Evolutionary conservation across 2,797 vertebrate genomes (phyloP), one percentile per base, ranked within the genome.

Genomic region (Darevskia mixta): DNA sequence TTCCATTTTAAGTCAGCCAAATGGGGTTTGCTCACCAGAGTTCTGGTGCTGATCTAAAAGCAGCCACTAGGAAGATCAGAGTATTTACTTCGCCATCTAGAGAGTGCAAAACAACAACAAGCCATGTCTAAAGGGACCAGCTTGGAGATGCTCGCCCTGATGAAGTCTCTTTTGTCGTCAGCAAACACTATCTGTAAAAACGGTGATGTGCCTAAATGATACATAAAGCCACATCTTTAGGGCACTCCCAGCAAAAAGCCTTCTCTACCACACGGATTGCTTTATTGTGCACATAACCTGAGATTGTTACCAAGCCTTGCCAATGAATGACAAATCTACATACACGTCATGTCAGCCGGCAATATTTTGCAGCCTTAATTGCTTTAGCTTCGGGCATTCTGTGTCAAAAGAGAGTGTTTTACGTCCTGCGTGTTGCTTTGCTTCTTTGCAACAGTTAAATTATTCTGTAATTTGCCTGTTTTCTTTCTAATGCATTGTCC

Each of bases 291-390:
- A 92, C 93, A 91, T 95, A 97, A 91, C 90, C 89, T 75, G 90
- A 95, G 97, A 96, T 95, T 95, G 97, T 96, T 97, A 96, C 94
- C 96, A 97, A 97, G 95, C 92, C 96, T 96, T 95, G 96, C 96
- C 96, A 97, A 96, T 97, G 97, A 97, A 96, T 97, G 97, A 97
- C 97, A 97, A 97, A 97, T 97, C 97, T 97, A 97, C 97, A 97
- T 97, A 97, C 95, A 96, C 97, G 93, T 97, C 94, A 96, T 97
- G 97, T 97, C 97, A 97, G 97, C 96, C 94, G 95, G 97, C 96
- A 97, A 97, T 97, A 97, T 96, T 97, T 97, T 97, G 93, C 96
- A 95, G 96, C 95, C 97, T 97, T 97, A 97, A 97, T 97, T 97
- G 97, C 96, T 97, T 97, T 97, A 96, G 97, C 97, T 97, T 95